Conservation (phyloP, 2,797 vertebrate species). For the Schizothorax lantsangensis region DNA sequence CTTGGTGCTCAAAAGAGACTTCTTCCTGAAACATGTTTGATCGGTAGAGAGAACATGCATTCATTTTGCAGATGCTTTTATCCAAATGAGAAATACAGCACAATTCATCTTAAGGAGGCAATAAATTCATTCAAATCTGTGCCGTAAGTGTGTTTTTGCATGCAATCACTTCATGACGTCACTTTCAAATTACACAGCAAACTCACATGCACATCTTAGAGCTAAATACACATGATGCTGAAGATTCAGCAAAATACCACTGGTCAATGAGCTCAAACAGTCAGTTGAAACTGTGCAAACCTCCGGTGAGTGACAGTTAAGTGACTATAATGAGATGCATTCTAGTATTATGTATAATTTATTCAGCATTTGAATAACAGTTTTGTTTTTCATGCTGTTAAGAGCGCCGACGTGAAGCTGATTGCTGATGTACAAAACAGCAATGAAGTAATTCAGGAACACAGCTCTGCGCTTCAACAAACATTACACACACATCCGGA, state of each 20-base stretch:
- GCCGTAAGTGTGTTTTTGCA: too few relatives aligned
- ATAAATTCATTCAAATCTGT: too few relatives aligned
- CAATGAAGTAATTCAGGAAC: slow-evolving; percentile 22
- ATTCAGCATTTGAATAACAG: background rate
- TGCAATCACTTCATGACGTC: too few relatives aligned
- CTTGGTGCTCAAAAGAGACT: too few relatives aligned
- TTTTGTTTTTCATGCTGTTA: slow-evolving; percentile 20
- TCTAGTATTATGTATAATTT: slow-evolving; percentile 20
- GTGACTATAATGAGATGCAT: slow-evolving; percentile 11
- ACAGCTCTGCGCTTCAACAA: slow-evolving; percentile 1
- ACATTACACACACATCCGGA: slow-evolving; percentile 1
- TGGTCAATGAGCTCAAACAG: background rate
- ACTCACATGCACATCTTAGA: background rate
- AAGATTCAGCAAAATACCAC: background rate
- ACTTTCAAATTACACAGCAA: background rate
- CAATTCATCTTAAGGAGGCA: too few relatives aligned
- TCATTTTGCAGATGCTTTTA: too few relatives aligned
- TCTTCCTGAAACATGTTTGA: too few relatives aligned
- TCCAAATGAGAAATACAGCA: too few relatives aligned
- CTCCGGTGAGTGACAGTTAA: slow-evolving; percentile 10
- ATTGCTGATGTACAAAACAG: slow-evolving; percentile 33
- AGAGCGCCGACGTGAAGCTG: slow-evolving; percentile 16
- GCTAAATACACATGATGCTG: background rate
- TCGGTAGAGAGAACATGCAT: too few relatives aligned
- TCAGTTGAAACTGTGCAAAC: too few relatives aligned